Conservation (phyloP, 2,113 vertebrate species). For the Tamias sibiricus region DNA sequence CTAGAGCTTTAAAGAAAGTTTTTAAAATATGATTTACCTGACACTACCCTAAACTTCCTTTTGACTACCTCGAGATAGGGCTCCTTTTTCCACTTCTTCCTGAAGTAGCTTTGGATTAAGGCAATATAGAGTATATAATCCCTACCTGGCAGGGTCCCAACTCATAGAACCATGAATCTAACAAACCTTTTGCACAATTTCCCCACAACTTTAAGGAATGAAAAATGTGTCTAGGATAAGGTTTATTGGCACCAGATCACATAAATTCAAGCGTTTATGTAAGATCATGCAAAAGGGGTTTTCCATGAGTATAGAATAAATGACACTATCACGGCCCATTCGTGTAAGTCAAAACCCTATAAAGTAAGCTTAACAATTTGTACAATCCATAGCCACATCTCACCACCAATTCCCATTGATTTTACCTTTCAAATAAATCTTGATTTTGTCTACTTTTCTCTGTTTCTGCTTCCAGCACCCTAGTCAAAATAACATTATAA, state of each 20-base stretch:
- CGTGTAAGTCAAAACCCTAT: background rate
- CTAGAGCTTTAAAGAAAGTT: background rate
- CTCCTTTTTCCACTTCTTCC: background rate
- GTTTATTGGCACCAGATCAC: background rate
- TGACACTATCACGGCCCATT: background rate
- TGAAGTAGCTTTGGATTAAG: background rate
- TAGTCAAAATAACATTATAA: background rate
- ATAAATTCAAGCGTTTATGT: background rate
- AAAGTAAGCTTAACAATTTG: background rate
- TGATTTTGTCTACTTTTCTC: background rate
- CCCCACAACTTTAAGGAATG: background rate
- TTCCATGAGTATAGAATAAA: background rate
- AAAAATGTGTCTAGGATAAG: background rate
- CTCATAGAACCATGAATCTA: background rate
- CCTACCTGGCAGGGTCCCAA: background rate
- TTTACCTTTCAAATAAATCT: background rate
- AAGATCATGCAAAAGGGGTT: background rate
- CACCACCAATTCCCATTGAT: background rate
- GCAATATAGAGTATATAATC: background rate
- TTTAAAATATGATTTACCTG: background rate
- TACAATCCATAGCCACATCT: background rate
- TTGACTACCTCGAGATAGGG: background rate
- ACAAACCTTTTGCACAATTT: background rate
- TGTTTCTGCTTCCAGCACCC: background rate
- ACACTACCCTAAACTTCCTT: background rate